These are phyloP conservation scores for Lophius americanus DNA, from an alignment of 2,797 vertebrate genomes.

Conservation along the genomic window DNA sequence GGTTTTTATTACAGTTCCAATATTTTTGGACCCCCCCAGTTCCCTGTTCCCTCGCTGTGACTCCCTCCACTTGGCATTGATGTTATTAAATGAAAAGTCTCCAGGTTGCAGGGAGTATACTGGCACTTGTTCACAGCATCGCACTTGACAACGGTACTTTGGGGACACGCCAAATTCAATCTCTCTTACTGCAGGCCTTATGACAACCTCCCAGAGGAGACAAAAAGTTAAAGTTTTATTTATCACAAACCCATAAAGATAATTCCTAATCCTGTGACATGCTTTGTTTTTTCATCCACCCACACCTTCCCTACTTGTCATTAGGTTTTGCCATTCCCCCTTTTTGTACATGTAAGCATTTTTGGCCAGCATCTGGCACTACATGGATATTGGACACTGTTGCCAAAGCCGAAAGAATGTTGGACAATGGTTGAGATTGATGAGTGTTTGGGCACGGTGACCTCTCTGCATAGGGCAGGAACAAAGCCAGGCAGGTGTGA, in stretches of 20 bases:
- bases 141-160: slow-evolving; percentile 27
- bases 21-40: slow-evolving; percentile 15
- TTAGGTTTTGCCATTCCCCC: slow-evolving; percentile 48
- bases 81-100: slow-evolving; percentile 50
- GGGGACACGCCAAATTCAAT: slow-evolving; percentile 53
- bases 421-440: slow-evolving; percentile 83
- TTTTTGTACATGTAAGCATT: slow-evolving; percentile 73
- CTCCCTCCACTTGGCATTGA: slow-evolving; percentile 36
- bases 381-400: slow-evolving; percentile 80
- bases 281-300: slow-evolving; percentile 40
- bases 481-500: slow-evolving; percentile 81
- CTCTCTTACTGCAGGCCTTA: slow-evolving; percentile 38
- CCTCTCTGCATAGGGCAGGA: slow-evolving; percentile 79
- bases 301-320: slow-evolving; percentile 49
- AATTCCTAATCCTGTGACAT: slow-evolving; percentile 26
- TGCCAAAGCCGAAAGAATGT: slow-evolving; percentile 64
- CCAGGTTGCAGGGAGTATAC: slow-evolving; percentile 16
- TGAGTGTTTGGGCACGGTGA: slow-evolving; percentile 81
- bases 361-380: slow-evolving; percentile 74
- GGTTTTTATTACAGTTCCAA: slow-evolving; percentile 19
- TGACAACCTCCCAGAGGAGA: slow-evolving; percentile 32
- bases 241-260: slow-evolving; percentile 24
- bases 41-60: slow-evolving; percentile 8
- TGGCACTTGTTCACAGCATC: slow-evolving; percentile 36
- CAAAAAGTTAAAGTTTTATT: slow-evolving; percentile 51